Evolutionary conservation across 2,113 vertebrate species (phyloP), one percentile per base, ranked within the genome.

Genomic region (Xyliphius kryptos): DNA sequence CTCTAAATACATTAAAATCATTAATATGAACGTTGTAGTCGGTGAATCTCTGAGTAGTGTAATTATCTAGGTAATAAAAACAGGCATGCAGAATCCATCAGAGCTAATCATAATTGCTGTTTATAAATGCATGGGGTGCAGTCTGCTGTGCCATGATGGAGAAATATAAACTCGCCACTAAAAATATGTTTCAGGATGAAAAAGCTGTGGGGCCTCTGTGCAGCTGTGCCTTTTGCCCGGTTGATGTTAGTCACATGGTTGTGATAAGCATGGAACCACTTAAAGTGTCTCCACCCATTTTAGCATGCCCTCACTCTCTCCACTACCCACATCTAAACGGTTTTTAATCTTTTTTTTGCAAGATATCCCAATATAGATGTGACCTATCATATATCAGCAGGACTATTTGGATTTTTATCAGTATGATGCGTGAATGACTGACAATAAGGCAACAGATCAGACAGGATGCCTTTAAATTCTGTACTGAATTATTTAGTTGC

Each of bases 101-200:
- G 69, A 80, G 83, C 72, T 86, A 83, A 87, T 85, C 84, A 81
- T 82, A 81, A 86, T 84, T 83, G 78, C 77, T 69, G 68, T 71
- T 73, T 74, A 73, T 80, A 70, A 77, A 73, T 75, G 69, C 38
- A 63, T 73, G 76, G 66, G 3, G 66, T 60, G 53, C 71, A 73
- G 48, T 36, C 76, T 77, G 66, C 69, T 74, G 70, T 59, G 19
- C 48, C 57, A 56, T 68, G 3, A 16, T 72, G 54, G 4, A 71
- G 58, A 74, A 74, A 71, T 78, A 80, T 75, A 67, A 62, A 55
- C 57, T 48, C 3, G 38, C 9, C 17, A 76, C 81, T 79, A 81
- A 83, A 83, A 83, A 82, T 81, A 81, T 22, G 60, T 61, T 22
- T 66, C 21, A 36, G 56, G 41, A 17, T 52, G 26, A 60, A 65